Conservation (phyloP, 2,113 vertebrate species). For the Epinephelus fuscoguttatus region DNA sequence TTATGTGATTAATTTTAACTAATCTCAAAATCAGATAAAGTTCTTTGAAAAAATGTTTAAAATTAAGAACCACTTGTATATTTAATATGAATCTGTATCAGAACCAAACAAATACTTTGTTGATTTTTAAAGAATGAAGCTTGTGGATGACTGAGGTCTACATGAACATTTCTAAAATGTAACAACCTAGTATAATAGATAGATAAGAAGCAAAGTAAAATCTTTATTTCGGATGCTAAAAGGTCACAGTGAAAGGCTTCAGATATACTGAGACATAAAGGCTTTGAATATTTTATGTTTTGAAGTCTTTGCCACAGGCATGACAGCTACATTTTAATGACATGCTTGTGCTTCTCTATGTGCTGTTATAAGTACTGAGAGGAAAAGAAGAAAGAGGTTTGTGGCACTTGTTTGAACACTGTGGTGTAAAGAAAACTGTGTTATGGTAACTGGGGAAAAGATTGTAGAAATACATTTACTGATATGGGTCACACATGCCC, state of each 20-base stretch:
- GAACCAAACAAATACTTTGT: neutral
- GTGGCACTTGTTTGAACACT: neutral
- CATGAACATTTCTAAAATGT: neutral
- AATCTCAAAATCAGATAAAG: neutral
- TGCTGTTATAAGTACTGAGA: no score
- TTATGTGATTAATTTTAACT: neutral
- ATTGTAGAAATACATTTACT: neutral
- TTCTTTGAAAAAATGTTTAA: neutral
- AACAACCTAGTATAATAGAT: neutral
- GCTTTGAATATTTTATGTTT: neutral
- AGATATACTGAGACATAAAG: neutral
- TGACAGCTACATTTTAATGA: neutral
- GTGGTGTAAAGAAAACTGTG: neutral
- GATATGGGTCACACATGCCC: neutral
- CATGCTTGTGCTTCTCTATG: constrained; percentile 1
- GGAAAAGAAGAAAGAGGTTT: neutral
- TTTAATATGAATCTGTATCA: neutral
- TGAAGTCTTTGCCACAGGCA: neutral
- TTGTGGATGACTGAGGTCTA: neutral
- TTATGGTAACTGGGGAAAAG: no score
- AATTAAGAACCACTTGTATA: neutral
- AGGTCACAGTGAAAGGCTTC: neutral
- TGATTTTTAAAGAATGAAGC: neutral
- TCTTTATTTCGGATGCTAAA: neutral
- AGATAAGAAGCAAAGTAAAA: neutral